phyloP scores from a whole-genome alignment of 2,797 vertebrate genomes.

The Microhierax caerulescens region DNA sequence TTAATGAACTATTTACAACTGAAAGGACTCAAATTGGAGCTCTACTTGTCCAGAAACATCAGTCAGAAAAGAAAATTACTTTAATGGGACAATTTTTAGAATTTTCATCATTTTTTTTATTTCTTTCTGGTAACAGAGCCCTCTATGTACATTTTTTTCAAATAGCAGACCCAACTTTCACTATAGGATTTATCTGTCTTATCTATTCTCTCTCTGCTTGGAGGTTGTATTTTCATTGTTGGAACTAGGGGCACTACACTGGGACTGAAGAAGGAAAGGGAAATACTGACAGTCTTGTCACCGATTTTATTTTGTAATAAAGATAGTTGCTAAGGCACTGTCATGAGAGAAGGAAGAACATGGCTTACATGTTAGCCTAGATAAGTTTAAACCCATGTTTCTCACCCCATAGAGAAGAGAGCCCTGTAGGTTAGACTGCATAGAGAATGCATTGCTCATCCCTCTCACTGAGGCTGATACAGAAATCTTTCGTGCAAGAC shows the following conservation, averaged over 20 bases:
- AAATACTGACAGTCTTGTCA: neutral
- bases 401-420: neutral
- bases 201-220: neutral
- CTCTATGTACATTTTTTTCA: neutral
- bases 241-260: neutral
- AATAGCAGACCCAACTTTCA: neutral
- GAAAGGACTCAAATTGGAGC: neutral
- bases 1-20: neutral
- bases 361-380: neutral
- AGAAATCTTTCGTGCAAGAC: neutral
- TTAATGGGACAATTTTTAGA: constrained; percentile 12
- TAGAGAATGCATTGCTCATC: neutral
- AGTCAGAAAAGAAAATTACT: constrained; percentile 7
- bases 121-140: neutral
- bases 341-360: neutral
- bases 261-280: neutral
- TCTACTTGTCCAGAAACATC: neutral
- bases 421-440: neutral
- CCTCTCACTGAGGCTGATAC: neutral
- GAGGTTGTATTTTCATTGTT: neutral
- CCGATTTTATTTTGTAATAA: neutral
- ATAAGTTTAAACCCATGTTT: neutral
- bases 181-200: neutral
- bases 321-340: neutral
- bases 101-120: neutral